A percentile compares a stretch with the other conserved stretches of the same genome.
Evolutionary conservation across 2,888 invertebrate species (phyloP).

Genomic region (Disparrhopalites patrizii): DNA sequence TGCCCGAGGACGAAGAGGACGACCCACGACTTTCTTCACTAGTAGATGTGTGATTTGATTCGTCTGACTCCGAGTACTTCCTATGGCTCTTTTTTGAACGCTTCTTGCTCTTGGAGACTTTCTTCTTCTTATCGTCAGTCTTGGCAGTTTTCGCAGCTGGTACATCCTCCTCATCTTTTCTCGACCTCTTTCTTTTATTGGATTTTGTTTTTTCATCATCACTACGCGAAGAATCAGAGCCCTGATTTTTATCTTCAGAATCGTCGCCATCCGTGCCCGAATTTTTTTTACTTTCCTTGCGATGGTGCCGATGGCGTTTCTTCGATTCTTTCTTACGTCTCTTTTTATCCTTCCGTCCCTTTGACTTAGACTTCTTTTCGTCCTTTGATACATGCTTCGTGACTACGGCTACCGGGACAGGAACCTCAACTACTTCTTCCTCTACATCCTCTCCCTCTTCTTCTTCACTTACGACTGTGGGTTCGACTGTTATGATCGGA

Average conservation of each 20-base stretch:
- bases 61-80: conserved; percentile 3
- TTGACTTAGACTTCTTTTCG: conserved; percentile 30
- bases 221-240: conserved; percentile 4
- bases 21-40: conserved; percentile 17
- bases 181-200: conserved; percentile 27
- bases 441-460: conserved; percentile 19
- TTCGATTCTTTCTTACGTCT: conserved; percentile 30
- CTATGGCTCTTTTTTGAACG: conserved; percentile 4
- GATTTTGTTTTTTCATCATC: conserved; percentile 27
- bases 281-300: not conserved
- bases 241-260: not conserved
- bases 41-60: conserved; percentile 13
- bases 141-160: not conserved
- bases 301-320: conserved; percentile 9
- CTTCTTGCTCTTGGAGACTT: conserved; percentile 7
- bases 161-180: conserved; percentile 13
- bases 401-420: not conserved
- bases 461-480: conserved; percentile 9
- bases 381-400: not conserved
- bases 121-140: conserved; percentile 47
- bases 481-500: conserved; percentile 3
- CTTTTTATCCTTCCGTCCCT: conserved; percentile 31
- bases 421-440: conserved; percentile 13
- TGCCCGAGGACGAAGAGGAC: conserved; percentile 14
- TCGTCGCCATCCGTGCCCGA: conserved; percentile 14